phyloP scores from a whole-genome alignment of 2,888 invertebrate species.

The Pogonocherus hispidulus region DNA sequence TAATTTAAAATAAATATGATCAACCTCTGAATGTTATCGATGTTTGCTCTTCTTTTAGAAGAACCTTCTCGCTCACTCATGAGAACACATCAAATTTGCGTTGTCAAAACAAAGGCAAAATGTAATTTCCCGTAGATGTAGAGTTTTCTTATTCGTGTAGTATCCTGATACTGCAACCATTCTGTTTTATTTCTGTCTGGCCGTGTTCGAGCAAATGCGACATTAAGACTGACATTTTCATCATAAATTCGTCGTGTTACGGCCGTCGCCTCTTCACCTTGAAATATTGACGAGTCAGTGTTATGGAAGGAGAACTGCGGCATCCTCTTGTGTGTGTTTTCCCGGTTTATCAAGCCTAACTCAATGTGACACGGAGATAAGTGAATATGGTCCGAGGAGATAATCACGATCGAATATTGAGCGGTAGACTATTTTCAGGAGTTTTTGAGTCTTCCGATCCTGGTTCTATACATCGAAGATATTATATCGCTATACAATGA shows the following conservation, averaged over 20 bases:
- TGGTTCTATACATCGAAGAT: too few relatives aligned
- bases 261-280: neutral
- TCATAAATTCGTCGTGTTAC: neutral
- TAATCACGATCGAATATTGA: slow-evolving; percentile 27
- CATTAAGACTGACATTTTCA: neutral
- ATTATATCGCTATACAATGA: too few relatives aligned
- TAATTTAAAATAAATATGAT: too few relatives aligned
- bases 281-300: slow-evolving; percentile 11
- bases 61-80: too few relatives aligned
- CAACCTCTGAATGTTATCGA: too few relatives aligned
- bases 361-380: slow-evolving; percentile 23
- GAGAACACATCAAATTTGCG: too few relatives aligned
- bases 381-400: slow-evolving; percentile 26
- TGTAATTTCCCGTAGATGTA: too few relatives aligned
- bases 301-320: slow-evolving; percentile 2
- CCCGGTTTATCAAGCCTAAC: neutral
- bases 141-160: too few relatives aligned
- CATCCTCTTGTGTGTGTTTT: neutral
- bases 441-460: too few relatives aligned
- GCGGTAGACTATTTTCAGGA: slow-evolving; percentile 14
- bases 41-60: too few relatives aligned
- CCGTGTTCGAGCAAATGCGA: neutral
- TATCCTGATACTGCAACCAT: too few relatives aligned
- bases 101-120: too few relatives aligned
- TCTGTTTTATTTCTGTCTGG: neutral